Evolutionary conservation across 2,113 vertebrate genomes (phyloP), one percentile per base, ranked within the genome.

Genomic region (Hydropotes inermis): DNA sequence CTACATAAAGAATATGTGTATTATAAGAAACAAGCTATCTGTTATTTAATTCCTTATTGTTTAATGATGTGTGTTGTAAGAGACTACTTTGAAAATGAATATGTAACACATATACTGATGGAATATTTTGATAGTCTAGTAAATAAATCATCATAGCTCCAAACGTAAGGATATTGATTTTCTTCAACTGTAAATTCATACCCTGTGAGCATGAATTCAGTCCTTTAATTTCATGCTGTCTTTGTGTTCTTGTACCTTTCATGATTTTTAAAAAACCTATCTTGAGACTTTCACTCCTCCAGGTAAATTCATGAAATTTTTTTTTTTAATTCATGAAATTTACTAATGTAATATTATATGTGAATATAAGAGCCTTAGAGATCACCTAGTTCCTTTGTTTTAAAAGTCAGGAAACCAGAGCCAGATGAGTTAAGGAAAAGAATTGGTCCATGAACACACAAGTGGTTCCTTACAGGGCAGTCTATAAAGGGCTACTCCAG

Each of bases 401-500:
- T 58, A 74, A 64, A 95, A 39, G 9, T 97, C 57, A 54, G 33
- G 54, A 92, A 84, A 78, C 1, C 30, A 57, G 88, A 21, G 13
- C n/a, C 52, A 36, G 28, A 7, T 74, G 12, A 76, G n/a, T 27
- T 79, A 89, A 87, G 67, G 23, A 83, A n/a, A 30, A 57, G 6
- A 58, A 60, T 12, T 60, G 21, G 27, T 60, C 39, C 1, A 10
- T 50, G 39, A 58, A 33, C 23, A 28, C 28, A 55, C 5, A 57
- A 30, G 6, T 85, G 58, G 6, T 47, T 57, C 25, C 27, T 81
- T 43, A 30, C 2, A 25, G 27, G 55, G 8, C 27, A 19, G 5
- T n/a, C 11, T 74, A 0, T 6, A 30, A 50, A 47, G 33, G 39
- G 12, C 14, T 52, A 0, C 5, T 54, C 0, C 6, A 7, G 5